Evolutionary conservation across 2,888 invertebrate genomes (phyloP).

Genomic region (Rhopalosiphum nymphaeae): DNA sequence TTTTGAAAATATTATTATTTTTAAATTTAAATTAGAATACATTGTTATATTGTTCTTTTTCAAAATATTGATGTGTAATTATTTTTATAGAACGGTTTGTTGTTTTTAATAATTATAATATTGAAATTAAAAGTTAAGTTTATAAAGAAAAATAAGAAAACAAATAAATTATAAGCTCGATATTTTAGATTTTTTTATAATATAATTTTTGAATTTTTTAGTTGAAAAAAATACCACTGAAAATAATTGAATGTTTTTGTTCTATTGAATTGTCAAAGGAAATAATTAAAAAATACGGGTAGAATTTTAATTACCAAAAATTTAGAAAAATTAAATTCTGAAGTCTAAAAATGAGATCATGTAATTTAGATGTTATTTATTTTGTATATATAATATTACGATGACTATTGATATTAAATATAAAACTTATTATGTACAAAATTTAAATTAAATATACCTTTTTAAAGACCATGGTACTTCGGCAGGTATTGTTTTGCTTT

Average conservation of each 20-base stretch:
- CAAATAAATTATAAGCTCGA: background rate
- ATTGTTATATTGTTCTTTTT: background rate
- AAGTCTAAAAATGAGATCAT: background rate
- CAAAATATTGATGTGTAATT: background rate
- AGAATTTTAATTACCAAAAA: background rate
- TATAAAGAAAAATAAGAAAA: background rate
- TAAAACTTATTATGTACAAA: background rate
- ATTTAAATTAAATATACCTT: conserved; percentile 26
- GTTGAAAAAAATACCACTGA: background rate
- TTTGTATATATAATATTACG: background rate
- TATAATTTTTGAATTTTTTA: background rate
- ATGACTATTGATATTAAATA: background rate
- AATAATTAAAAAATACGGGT: background rate
- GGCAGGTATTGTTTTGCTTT: background rate
- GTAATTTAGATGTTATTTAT: background rate
- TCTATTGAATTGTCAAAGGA: background rate
- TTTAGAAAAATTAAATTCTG: background rate
- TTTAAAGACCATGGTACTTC: background rate
- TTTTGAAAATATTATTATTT: background rate
- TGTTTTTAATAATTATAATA: background rate
- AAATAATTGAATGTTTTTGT: background rate
- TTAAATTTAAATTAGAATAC: background rate
- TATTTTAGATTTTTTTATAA: background rate
- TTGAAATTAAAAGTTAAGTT: background rate
- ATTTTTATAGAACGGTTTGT: background rate